Evolutionary conservation across 2,888 invertebrate species (phyloP).

Genomic region (Synanthedon tipuliformis): DNA sequence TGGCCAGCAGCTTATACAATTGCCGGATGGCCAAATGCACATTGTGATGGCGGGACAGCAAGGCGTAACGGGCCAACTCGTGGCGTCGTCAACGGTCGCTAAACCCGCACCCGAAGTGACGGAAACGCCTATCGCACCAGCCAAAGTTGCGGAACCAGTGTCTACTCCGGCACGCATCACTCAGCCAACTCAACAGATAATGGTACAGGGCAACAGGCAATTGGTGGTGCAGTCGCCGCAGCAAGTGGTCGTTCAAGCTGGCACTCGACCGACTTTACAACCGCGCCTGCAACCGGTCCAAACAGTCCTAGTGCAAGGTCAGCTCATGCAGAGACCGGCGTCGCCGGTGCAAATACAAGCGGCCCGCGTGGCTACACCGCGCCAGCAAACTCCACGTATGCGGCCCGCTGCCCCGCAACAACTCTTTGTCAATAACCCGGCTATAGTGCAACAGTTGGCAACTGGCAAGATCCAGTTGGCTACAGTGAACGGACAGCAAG

Average conservation of each 20-base stretch:
- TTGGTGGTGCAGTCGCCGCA: slow-evolving; percentile 27
- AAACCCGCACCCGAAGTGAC: slow-evolving; percentile 19
- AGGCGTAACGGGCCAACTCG: slow-evolving; percentile 54
- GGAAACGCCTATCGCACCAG: slow-evolving; percentile 14
- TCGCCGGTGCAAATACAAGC: slow-evolving; percentile 12
- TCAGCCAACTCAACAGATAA: slow-evolving; percentile 29
- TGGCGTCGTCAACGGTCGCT: slow-evolving; percentile 31
- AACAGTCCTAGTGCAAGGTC: slow-evolving; percentile 42
- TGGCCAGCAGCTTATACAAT: slow-evolving; percentile 92
- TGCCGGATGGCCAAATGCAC: slow-evolving; percentile 93
- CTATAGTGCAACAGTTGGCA: slow-evolving; percentile 83
- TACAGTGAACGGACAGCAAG: slow-evolving; percentile 87
- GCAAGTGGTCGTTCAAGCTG: slow-evolving; percentile 8
- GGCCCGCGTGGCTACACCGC: slow-evolving; percentile 17
- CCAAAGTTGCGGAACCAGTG: slow-evolving; percentile 17
- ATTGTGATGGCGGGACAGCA: slow-evolving; percentile 78
- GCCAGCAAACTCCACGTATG: slow-evolving; percentile 27
- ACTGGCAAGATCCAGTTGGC: slow-evolving; percentile 86
- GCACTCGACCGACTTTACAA: slow-evolving; percentile 14
- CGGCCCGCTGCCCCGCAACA: slow-evolving; percentile 67
- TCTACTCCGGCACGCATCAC: slow-evolving; percentile 10
- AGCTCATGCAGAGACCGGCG: slow-evolving; percentile 28
- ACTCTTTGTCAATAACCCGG: slow-evolving; percentile 82
- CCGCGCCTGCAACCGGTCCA: slow-evolving; percentile 62
- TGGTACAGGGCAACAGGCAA: slow-evolving; percentile 28